phyloP scores from a whole-genome alignment of 2,113 vertebrate genomes.

The Myotis yumanensis region DNA sequence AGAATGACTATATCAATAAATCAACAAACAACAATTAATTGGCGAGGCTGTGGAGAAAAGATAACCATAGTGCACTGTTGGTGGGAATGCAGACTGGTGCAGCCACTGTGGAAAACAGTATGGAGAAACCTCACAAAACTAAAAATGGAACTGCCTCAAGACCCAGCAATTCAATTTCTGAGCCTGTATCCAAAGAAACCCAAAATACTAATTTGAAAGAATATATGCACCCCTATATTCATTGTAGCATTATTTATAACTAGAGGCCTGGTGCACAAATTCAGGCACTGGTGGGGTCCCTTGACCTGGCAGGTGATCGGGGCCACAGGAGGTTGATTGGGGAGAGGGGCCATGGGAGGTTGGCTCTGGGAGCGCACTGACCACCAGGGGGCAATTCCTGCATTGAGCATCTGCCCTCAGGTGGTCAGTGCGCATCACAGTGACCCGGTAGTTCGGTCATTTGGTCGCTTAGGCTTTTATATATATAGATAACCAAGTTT shows the following conservation, averaged over 20 bases:
- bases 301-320: too few species aligned
- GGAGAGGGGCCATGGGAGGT: too few species aligned
- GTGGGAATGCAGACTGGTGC: neutral
- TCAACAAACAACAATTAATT: neutral
- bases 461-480: too few species aligned
- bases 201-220: neutral
- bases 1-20: neutral
- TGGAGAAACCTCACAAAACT: neutral
- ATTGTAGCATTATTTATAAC: neutral
- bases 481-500: neutral
- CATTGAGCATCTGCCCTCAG: too few species aligned
- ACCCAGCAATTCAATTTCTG: neutral
- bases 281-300: too few species aligned
- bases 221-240: neutral
- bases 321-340: too few species aligned
- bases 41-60: neutral
- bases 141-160: neutral
- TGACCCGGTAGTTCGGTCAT: too few species aligned
- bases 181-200: neutral
- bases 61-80: neutral
- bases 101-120: neutral
- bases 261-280: too few species aligned
- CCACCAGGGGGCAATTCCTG: too few species aligned
- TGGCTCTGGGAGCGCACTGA: too few species aligned
- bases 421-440: too few species aligned